Evolutionary conservation across 2,888 invertebrate genomes (phyloP).

Genomic region (Oscheius sp.): DNA sequence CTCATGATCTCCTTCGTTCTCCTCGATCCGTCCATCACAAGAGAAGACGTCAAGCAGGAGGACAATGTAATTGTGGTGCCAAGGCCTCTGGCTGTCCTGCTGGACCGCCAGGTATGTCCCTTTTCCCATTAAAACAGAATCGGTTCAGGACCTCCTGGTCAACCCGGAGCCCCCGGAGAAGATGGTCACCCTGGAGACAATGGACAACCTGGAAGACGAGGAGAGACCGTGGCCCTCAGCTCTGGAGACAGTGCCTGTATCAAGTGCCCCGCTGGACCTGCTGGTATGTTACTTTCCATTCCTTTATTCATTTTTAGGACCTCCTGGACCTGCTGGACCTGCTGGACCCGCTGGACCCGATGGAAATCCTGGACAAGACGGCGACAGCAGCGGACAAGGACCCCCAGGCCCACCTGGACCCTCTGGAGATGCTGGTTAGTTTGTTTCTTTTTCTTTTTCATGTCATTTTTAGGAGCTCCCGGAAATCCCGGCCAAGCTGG

Average conservation of each 20-base stretch:
- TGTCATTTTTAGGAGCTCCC: constrained; percentile 3
- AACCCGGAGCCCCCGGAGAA: constrained; percentile 7
- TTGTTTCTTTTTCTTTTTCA: no score
- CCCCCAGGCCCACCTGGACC: constrained; percentile 9
- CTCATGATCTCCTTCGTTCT: constrained; percentile 3
- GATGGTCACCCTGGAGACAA: constrained; percentile 12
- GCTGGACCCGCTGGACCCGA: constrained; percentile 16
- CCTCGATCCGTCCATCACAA: background rate
- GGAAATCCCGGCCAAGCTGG: constrained; percentile 9
- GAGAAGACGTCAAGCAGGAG: background rate
- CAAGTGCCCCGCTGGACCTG: constrained; percentile 17
- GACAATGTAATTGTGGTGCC: constrained; percentile 19
- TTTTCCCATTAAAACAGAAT: no score
- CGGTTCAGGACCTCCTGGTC: constrained; percentile 31
- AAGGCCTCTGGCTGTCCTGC: constrained; percentile 21
- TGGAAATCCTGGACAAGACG: constrained; percentile 8
- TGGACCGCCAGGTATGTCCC: constrained; percentile 26
- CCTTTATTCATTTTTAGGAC: background rate
- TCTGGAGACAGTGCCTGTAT: background rate
- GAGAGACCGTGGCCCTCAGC: background rate
- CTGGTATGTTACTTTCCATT: no score
- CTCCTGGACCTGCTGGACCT: constrained; percentile 13
- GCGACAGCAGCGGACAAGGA: constrained; percentile 1
- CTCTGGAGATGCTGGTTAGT: constrained; percentile 19
- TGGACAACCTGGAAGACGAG: constrained; percentile 4